Base-by-base conservation (phyloP, 2,113 vertebrate genomes). In the Apus apus region DNA sequence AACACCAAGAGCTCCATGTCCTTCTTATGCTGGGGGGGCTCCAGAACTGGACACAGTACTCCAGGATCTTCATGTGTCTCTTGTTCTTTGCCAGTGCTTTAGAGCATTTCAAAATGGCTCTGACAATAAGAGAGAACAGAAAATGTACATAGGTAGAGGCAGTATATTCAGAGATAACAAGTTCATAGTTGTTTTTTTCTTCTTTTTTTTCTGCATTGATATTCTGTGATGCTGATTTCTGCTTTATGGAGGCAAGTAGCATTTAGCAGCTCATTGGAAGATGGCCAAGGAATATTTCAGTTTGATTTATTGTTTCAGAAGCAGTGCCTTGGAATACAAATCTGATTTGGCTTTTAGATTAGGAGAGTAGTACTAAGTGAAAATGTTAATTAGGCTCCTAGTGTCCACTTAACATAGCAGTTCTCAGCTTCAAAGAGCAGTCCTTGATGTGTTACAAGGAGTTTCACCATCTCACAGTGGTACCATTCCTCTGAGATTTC, bases 291-390 rank as follows among this genome's bases (percentile, higher is more conserved):
- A 89, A n/a, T 79, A 66, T 71, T 87, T 87, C 5, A 38, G 3
- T 70, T 79, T 89, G 51, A 93, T 91, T 76, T 79, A 70, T 85
- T 83, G 46, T 76, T 95, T 88, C 67, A 83, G 76, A 71, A 92
- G 45, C 50, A 84, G 40, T 58, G 29, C 11, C 13, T 85, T 90
- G 67, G 36, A 79, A 72, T 32, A 62, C 4, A 74, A 86, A 68
- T 81, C 67, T 82, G 34, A 51, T 85, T 83, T 83, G 32, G 7
- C 15, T 96, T 34, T 85, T 32, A 38, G 17, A 56, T 70, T 54
- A 73, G 14, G 32, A 84, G 34, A 87, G 27, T 13, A 76, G 5
- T 60, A 43, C 43, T 79, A 58, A 71, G 11, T 51, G 40, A 73
- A 89, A 96, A 83, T 64, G 7, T 46, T 89, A 54, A 91, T 79